phyloP scores from a whole-genome alignment of 2,113 vertebrate genomes.

The Oryzias melastigma region DNA sequence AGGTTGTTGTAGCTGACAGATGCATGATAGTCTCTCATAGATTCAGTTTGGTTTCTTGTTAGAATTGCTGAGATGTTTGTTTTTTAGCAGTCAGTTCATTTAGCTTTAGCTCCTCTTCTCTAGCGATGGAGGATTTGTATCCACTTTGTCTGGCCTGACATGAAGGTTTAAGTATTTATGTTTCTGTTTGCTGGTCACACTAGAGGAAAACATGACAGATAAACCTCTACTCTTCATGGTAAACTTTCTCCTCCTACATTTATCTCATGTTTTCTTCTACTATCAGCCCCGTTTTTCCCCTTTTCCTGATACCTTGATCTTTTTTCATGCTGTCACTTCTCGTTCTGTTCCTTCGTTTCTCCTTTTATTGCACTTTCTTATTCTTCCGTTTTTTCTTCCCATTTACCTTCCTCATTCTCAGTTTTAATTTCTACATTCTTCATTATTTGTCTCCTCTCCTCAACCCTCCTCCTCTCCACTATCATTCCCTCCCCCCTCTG shows the following conservation, averaged over 20 bases:
- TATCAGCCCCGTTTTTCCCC: neutral
- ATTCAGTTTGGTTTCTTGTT: too few relatives aligned
- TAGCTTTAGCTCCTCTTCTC: too few relatives aligned
- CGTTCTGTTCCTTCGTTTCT: neutral
- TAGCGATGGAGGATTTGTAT: too few relatives aligned
- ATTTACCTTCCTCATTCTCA: neutral
- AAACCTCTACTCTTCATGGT: constrained; percentile 24
- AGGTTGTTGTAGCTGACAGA: neutral
- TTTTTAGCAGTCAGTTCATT: too few relatives aligned
- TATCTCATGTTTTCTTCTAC: constrained; percentile 7
- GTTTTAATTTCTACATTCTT: neutral
- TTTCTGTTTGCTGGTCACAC: constrained; percentile 12
- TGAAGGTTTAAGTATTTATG: neutral
- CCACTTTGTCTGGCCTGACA: too few relatives aligned
- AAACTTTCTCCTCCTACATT: constrained; percentile 8
- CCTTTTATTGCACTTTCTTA: too few relatives aligned
- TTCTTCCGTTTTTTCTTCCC: neutral
- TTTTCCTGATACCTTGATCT: neutral
- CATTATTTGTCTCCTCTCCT: neutral
- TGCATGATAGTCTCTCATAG: neutral
- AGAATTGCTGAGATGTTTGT: too few relatives aligned
- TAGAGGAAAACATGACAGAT: constrained; percentile 49
- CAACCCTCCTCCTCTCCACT: neutral
- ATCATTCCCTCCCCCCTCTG: constrained; percentile 2
- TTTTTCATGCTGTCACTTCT: neutral